phyloP scores from a whole-genome alignment of 2,797 vertebrate species.

The Botia almorhae region DNA sequence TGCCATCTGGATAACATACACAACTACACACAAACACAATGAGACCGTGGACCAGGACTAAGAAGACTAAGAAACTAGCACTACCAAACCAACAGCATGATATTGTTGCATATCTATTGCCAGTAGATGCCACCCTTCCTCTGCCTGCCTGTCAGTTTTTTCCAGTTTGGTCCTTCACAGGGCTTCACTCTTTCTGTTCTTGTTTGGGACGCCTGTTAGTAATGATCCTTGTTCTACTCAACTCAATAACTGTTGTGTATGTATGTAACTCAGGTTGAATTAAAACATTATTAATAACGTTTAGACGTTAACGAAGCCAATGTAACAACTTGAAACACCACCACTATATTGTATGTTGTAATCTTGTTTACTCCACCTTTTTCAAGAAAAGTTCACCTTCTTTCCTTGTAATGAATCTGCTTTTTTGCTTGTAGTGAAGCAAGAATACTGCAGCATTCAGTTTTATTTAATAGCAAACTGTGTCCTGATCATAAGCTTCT shows the following conservation, averaged over 20 bases:
- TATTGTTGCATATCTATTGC: not conserved
- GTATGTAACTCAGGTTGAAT: not conserved
- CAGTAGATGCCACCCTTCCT: constrained; percentile 46
- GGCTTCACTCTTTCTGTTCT: no score
- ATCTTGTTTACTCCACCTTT: constrained; percentile 21
- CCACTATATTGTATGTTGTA: constrained; percentile 19
- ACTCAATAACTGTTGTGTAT: not conserved
- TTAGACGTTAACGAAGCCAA: no score
- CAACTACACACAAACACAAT: constrained; percentile 21
- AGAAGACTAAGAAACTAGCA: not conserved
- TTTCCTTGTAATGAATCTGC: not conserved
- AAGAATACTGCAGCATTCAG: constrained; percentile 65
- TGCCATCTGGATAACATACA: not conserved
- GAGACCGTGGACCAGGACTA: not conserved
- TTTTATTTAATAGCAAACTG: constrained; percentile 57
- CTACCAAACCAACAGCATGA: constrained; percentile 2
- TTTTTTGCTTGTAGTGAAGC: constrained; percentile 62
- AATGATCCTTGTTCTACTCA: no score
- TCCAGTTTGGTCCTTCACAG: no score
- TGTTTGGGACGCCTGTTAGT: no score
- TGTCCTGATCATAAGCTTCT: constrained; percentile 39
- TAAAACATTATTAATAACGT: not conserved
- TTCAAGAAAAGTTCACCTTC: constrained; percentile 56
- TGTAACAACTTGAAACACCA: not conserved
- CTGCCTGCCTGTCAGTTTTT: not conserved